phyloP scores from a whole-genome alignment of 1,140 invertebrate genomes.

The Lordiphosa clarofinis region DNA sequence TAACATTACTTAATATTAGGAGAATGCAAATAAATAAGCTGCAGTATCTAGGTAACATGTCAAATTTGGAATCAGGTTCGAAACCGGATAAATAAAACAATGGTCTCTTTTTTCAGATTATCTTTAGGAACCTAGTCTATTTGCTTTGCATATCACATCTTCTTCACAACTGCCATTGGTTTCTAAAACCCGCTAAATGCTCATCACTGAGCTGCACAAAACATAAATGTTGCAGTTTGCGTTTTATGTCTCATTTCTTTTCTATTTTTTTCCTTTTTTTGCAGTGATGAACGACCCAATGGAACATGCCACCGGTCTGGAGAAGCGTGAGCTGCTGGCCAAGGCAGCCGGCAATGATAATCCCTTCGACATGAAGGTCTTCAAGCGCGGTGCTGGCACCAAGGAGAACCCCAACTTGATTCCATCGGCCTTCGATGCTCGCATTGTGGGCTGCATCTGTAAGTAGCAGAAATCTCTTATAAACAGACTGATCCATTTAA shows the following conservation, averaged over 20 bases:
- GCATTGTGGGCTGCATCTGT: conserved; percentile 97
- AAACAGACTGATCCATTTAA: too few relatives aligned
- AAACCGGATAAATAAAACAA: too few relatives aligned
- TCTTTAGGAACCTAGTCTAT: too few relatives aligned
- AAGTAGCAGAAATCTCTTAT: conserved; percentile 58
- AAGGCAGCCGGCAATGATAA: conserved; percentile 92
- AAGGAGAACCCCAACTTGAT: conserved; percentile 93
- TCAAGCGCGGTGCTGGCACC: conserved; percentile 90
- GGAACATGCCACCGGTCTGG: conserved; percentile 95
- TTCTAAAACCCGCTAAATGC: too few relatives aligned
- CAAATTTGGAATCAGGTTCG: too few relatives aligned
- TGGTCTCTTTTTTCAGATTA: too few relatives aligned
- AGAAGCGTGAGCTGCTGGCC: conserved; percentile 93
- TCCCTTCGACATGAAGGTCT: conserved; percentile 91
- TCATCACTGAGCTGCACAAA: too few relatives aligned
- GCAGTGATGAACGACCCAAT: conserved; percentile 90
- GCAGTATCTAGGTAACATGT: too few relatives aligned
- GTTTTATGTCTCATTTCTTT: conserved; percentile 1
- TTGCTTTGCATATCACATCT: too few relatives aligned
- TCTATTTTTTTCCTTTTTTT: conserved; percentile 37
- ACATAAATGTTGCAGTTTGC: not conserved
- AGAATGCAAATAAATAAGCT: too few relatives aligned
- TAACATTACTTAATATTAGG: too few relatives aligned
- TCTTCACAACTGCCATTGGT: too few relatives aligned
- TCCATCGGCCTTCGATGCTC: conserved; percentile 91